Evolutionary conservation across 2,113 vertebrate genomes (phyloP).

Genomic region (Etheostoma cragini): DNA sequence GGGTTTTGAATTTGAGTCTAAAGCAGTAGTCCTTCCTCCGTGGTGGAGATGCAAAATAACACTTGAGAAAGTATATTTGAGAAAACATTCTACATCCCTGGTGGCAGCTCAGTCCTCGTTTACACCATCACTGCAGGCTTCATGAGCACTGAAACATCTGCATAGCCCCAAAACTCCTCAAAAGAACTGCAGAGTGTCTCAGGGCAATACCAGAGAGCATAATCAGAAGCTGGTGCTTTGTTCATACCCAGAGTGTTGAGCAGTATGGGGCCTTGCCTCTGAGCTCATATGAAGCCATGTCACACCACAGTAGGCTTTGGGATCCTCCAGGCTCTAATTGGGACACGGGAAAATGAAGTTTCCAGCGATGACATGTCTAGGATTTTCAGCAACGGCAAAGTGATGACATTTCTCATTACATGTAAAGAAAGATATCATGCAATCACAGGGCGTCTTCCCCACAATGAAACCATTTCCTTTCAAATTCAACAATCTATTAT

Average conservation of each 20-base stretch:
- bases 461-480: slow-evolving; percentile 77
- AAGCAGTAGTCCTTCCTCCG: slow-evolving; percentile 19
- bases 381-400: slow-evolving; percentile 66
- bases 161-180: slow-evolving; percentile 70
- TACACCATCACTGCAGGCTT: slow-evolving; percentile 48
- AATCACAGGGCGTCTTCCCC: slow-evolving; percentile 67
- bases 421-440: slow-evolving; percentile 67
- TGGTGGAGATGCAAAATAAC: slow-evolving; percentile 26
- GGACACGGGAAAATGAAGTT: slow-evolving; percentile 75
- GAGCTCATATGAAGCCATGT: slow-evolving; percentile 67
- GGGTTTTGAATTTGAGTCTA: not conserved
- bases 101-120: slow-evolving; percentile 46
- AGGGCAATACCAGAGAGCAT: slow-evolving; percentile 61
- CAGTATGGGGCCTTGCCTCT: slow-evolving; percentile 41
- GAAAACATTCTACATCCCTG: slow-evolving; percentile 47
- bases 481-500: slow-evolving; percentile 79
- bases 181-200: slow-evolving; percentile 60
- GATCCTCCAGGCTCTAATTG: slow-evolving; percentile 77
- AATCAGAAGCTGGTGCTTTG: slow-evolving; percentile 69
- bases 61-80: slow-evolving; percentile 49
- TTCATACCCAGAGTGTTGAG: slow-evolving; percentile 53
- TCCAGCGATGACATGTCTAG: slow-evolving; percentile 68
- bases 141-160: slow-evolving; percentile 64
- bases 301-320: slow-evolving; percentile 64
- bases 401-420: slow-evolving; percentile 67